phyloP scores from a whole-genome alignment of 2,888 invertebrate species.

The Anaspis maculata region DNA sequence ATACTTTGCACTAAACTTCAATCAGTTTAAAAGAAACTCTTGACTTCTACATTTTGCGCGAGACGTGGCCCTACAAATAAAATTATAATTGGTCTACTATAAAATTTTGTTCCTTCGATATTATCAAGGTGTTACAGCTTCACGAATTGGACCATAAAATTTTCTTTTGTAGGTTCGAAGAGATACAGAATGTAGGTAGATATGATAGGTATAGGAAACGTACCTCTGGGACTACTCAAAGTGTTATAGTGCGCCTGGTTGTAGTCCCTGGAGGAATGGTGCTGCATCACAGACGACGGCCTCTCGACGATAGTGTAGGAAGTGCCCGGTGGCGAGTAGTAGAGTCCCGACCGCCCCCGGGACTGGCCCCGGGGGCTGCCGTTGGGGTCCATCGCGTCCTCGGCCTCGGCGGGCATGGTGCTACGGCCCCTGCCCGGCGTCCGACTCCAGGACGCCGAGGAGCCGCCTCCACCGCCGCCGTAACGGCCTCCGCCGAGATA shows the following conservation, averaged over 20 bases:
- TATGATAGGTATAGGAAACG: too few species aligned
- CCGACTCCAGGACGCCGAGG: constrained; percentile 19
- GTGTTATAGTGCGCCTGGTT: constrained; percentile 41
- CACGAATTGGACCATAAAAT: too few species aligned
- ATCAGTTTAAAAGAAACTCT: too few species aligned
- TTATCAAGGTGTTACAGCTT: too few species aligned
- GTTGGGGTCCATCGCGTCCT: constrained; percentile 49
- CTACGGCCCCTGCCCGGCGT: constrained; percentile 49
- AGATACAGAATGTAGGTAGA: too few species aligned
- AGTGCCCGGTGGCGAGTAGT: constrained; percentile 83
- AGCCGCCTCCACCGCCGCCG: constrained; percentile 38
- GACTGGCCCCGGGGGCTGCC: constrained; percentile 38
- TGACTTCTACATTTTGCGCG: too few species aligned
- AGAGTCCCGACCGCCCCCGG: constrained; percentile 60
- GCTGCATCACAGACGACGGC: constrained; percentile 56
- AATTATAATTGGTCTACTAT: too few species aligned
- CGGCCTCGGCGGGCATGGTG: constrained; percentile 51
- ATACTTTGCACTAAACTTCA: too few species aligned
- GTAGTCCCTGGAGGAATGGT: constrained; percentile 42
- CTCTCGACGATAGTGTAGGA: constrained; percentile 83
- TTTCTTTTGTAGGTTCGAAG: too few species aligned
- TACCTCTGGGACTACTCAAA: constrained; percentile 35
- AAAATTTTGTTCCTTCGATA: too few species aligned
- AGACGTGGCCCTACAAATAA: too few species aligned
- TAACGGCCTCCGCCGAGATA: constrained; percentile 30